Evolutionary conservation across 2,888 invertebrate genomes (phyloP), one percentile per base, ranked within the genome.

Genomic region (Drosophila histrio): DNA sequence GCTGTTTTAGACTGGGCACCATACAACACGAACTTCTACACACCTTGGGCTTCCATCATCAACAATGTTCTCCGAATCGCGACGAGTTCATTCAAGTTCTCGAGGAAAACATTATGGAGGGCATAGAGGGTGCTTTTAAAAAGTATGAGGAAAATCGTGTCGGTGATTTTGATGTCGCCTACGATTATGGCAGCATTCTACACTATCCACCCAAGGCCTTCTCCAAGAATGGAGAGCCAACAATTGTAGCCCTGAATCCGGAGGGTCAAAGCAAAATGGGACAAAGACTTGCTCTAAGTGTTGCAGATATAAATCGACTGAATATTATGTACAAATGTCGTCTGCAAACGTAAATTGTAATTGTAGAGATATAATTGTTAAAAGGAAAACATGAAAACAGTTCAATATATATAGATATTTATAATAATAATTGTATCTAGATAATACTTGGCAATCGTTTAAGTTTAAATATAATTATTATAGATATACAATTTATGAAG

Each of bases 11-110:
- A 5, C 24, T 87, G 30, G 91, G 88, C 3, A 96, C 95, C 0
- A 93, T 95, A 0, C 91, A 95, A n/a, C 96, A 96, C 79, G 96
- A 96, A 89, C 90, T 96, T 49, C 93, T 96, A 90, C 96, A 96
- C 84, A 94, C 95, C 0, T 81, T 95, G 7, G 96, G 96, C 0
- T 96, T 96, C 89, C 92, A 95, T 89, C 96, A 96, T 89, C 96
- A 96, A 82, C 96, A 96, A 88, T 95, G 95, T 81, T 93, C 96
- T 0, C 93, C 93, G 0, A 95, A 96, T 85, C 92, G 96, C 0
- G 96, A 96, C 87, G 93, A 94, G 34, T 95, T 92, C 79, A 95
- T 95, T 0, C 90, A 83, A 1, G 93, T 96, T 28, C 91, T 93
- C 0, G 68, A 73, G 5, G 89, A 90, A 4, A 91, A 91, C 26